phyloP scores from a whole-genome alignment of 2,113 vertebrate genomes.

The Macaca fascicularis region DNA sequence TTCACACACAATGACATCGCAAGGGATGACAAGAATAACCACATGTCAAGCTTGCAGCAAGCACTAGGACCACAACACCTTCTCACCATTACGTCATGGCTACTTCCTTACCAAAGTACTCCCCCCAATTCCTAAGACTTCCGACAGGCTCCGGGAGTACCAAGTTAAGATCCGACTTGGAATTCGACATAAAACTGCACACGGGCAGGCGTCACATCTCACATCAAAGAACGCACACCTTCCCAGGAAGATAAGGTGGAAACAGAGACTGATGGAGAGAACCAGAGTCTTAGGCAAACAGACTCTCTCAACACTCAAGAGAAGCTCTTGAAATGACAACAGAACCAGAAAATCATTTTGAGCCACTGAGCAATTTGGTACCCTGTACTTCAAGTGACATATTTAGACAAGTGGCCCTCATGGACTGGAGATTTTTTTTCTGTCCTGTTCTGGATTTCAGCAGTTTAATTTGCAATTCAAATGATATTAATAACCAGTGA shows the following conservation, averaged over 20 bases:
- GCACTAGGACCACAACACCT: background rate
- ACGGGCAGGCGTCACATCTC: background rate
- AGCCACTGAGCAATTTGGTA: background rate
- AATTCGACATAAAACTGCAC: background rate
- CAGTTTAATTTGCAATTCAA: slow-evolving; percentile 18
- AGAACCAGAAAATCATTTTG: background rate
- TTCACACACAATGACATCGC: background rate
- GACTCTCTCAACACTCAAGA: background rate
- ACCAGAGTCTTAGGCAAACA: background rate
- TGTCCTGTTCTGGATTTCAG: slow-evolving; percentile 26
- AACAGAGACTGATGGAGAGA: background rate
- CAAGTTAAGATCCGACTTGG: background rate
- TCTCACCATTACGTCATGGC: slow-evolving; percentile 64
- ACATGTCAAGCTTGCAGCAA: background rate
- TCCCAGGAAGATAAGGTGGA: background rate
- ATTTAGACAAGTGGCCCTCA: slow-evolving; percentile 14
- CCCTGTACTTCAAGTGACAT: slow-evolving; percentile 30
- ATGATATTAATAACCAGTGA: background rate
- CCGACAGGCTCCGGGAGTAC: background rate
- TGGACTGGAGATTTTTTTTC: background rate
- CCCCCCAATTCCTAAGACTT: background rate
- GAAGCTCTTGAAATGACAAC: background rate
- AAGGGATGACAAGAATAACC: background rate
- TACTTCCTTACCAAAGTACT: background rate
- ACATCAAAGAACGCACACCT: background rate